A percentile compares a stretch with the other conserved stretches of the same genome.
Evolutionary conservation across 2,888 invertebrate genomes (phyloP).

Genomic region (Chymomyza fuscimana): DNA sequence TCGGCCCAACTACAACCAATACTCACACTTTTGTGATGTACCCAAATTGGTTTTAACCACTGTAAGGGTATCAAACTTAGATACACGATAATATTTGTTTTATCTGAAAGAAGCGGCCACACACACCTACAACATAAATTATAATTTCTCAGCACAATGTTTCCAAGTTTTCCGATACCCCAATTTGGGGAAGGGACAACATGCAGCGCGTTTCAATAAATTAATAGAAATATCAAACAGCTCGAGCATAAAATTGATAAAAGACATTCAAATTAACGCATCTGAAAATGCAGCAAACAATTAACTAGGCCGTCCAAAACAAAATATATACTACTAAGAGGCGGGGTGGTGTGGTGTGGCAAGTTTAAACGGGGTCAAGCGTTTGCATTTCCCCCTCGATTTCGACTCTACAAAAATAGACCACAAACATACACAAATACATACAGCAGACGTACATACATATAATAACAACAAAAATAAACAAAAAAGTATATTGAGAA

Average conservation of each 20-base stretch:
- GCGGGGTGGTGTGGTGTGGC: constrained; percentile 4
- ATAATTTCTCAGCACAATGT: background rate
- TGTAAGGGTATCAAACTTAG: too few species aligned
- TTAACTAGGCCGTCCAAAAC: constrained; percentile 29
- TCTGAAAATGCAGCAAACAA: constrained; percentile 35
- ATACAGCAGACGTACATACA: background rate
- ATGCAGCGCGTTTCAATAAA: constrained; percentile 48
- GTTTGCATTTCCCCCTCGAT: constrained; percentile 53
- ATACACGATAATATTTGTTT: too few species aligned
- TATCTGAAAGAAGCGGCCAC: background rate
- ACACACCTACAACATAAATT: background rate
- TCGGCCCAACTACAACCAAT: too few species aligned
- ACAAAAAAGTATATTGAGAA: background rate
- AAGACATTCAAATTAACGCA: constrained; percentile 39
- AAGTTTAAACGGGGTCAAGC: constrained; percentile 73
- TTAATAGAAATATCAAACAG: constrained; percentile 58
- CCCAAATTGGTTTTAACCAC: too few species aligned
- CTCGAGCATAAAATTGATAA: constrained; percentile 55
- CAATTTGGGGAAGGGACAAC: background rate
- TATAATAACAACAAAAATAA: background rate
- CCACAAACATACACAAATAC: background rate
- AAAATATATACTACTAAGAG: background rate
- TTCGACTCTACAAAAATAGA: constrained; percentile 2
- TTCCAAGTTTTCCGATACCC: background rate
- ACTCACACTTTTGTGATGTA: too few species aligned